These are phyloP conservation scores for Actinemys pallida DNA, from an alignment of 2,113 vertebrate species.

Conservation along the genomic window DNA sequence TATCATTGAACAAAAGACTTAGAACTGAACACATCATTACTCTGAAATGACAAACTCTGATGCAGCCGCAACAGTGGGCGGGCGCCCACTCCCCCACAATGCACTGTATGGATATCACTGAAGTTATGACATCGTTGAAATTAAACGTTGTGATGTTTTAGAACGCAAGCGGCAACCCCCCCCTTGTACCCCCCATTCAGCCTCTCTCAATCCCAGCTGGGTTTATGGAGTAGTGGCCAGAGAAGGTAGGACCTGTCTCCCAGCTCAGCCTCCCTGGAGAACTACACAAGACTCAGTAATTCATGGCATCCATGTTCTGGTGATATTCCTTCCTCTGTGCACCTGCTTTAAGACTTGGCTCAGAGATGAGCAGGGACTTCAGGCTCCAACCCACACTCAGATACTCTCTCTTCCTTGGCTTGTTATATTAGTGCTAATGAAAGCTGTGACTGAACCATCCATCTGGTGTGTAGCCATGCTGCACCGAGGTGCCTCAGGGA, in stretches of 20 bases:
- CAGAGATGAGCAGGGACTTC: neutral
- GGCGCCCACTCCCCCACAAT: neutral
- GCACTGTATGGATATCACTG: accelerated
- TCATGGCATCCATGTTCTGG: conserved; percentile 10
- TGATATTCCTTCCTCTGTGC: neutral
- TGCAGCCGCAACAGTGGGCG: neutral
- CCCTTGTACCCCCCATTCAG: neutral
- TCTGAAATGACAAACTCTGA: neutral
- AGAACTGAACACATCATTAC: neutral
- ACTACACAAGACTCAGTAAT: neutral
- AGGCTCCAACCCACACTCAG: conserved; percentile 15
- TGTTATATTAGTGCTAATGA: neutral
- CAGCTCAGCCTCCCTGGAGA: neutral
- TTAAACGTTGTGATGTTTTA: neutral
- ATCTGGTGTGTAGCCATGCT: neutral
- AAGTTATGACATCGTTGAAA: neutral
- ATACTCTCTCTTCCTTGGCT: neutral
- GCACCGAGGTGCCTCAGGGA: neutral
- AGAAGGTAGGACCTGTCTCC: neutral
- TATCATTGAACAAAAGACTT: neutral
- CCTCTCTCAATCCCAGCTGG: neutral
- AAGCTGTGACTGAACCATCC: neutral
- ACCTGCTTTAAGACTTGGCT: conserved; percentile 25
- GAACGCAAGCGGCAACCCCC: neutral
- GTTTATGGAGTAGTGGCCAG: neutral